Base-by-base conservation (phyloP, 2,113 vertebrate genomes). In the Chlamydotis undulata region DNA sequence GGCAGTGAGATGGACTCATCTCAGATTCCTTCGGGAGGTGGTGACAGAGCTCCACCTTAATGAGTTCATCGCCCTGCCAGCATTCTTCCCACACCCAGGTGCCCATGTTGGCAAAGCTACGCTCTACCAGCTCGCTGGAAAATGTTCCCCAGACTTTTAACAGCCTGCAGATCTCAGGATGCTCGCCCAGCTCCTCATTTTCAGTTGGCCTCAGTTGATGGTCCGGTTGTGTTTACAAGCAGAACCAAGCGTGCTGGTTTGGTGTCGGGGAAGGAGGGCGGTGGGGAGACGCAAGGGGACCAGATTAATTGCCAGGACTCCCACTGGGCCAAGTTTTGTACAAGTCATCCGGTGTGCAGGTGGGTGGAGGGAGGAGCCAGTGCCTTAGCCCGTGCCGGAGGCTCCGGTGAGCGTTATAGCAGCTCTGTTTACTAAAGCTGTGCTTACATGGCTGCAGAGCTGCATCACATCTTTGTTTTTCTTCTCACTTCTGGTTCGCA, bases 21-120 rank as follows among this genome's bases (percentile, higher is more conserved):
- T 96, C 91, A 2, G 97, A 96, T 97, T 95, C 97, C 97, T 96
- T 89, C 73, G 8, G 77, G 94, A 97, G 97, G 97, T 95, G 96
- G 94, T 97, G 97, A 96, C 95, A 87, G 93, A 96, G 81, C 96
- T 97, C 97, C 96, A 95, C 97, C 97, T 97, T 97, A 94, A 96
- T 96, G 91, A 97, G 95, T 96, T 96, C 90, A 93, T 94, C 3
- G 52, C 91, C 82, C 93, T 96, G 95, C 95, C 96, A 96, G 78
- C 94, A 90, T 93, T 96, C 95, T 95, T 95, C 93, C 97, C 95
- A 97, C 95, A 91, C 97, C 96, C 83, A 79, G 78, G 79, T 93
- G 95, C 90, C 94, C 93, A 31, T 64, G 50, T 70, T 95, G 95
- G 93, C 97, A 96, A 25, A 77, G 71, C 71, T 82, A 2, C 0